Evolutionary conservation across 92 coral and sea anemone genomes (phyloP).

Genomic region (Palythoa grandis): DNA sequence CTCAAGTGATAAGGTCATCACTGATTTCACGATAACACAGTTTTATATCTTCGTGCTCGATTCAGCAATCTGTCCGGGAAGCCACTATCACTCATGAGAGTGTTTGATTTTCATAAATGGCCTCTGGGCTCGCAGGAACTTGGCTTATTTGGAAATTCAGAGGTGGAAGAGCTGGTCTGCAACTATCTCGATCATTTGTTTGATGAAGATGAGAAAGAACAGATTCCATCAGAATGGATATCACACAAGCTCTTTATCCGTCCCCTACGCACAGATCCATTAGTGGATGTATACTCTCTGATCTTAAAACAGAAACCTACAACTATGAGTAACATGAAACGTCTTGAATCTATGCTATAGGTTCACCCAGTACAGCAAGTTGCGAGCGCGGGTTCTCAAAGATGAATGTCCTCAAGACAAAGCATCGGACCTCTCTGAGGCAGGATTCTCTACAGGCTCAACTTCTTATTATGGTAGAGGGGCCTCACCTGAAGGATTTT

Average conservation of each 20-base stretch:
- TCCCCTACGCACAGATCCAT: conserved; percentile 47
- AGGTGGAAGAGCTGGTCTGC: background rate
- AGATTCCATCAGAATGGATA: conserved; percentile 53
- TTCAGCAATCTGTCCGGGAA: conserved; percentile 4
- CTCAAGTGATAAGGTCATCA: background rate
- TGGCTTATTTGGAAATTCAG: conserved; percentile 7
- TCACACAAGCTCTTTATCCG: conserved; percentile 46
- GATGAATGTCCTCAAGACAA: conserved; percentile 30
- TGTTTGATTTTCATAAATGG: conserved; percentile 1
- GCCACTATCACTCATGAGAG: conserved; percentile 2
- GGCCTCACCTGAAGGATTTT: conserved; percentile 11
- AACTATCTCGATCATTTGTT: conserved; percentile 8
- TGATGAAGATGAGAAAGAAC: conserved; percentile 12
- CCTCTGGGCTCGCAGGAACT: conserved; percentile 13
- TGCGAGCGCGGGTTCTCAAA: conserved; percentile 28
- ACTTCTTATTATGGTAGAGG: background rate
- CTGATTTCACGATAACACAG: background rate
- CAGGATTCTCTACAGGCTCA: conserved; percentile 14
- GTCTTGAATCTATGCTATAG: background rate
- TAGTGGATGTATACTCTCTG: conserved; percentile 49
- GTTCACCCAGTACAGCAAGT: conserved; percentile 27
- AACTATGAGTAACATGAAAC: conserved; percentile 44
- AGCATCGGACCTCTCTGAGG: background rate
- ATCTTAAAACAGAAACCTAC: conserved; percentile 48
- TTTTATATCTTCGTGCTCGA: background rate